Evolutionary conservation across 2,888 invertebrate species (phyloP), one percentile per base, ranked within the genome.

Genomic region (Thalpophila matura): DNA sequence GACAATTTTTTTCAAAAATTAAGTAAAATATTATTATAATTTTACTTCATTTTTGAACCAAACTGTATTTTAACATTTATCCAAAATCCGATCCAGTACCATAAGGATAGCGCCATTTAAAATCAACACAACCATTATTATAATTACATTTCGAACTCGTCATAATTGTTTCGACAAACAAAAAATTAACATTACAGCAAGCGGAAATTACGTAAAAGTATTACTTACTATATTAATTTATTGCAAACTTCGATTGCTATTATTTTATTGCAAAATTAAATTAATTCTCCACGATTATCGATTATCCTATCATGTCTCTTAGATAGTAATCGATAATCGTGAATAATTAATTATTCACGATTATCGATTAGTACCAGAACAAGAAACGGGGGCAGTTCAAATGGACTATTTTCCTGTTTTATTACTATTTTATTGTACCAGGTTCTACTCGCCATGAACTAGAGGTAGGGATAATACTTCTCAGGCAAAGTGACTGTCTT

Each of bases 141-240:
- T 50, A 70, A 62, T 71, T 73, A 73, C 29, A 20, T 33, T 65
- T 33, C 16, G 46, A 50, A 38, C 57, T 35, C 46, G 22, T 12
- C 55, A 65, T 26, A 14, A 49, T 65, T 72, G 66, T 64, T 27
- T 12, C 16, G 54, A 4, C 31, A 3, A 7, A 31, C 35, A 53
- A 53, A 49, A 47, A 53, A 6, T 42, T 16, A 35, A 55, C 29
- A 40, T 22, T 26, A 40, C 37, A 43, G 3, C 7, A 4, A 54
- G 12, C 75, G 69, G 61, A 69, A 35, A 69, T 69, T 54, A 54
- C 6, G 35, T 50, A 70, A 69, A 69, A 68, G 75, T 69, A 9
- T 18, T 33, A 29, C n/a, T 24, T 22, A 37, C 18, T 33, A 51
- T 20, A n/a, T 38, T 59, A 74, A 53, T 47, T 38, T 38, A 18